Base-by-base conservation (phyloP, 2,113 vertebrate genomes). In the Scomber colias region DNA sequence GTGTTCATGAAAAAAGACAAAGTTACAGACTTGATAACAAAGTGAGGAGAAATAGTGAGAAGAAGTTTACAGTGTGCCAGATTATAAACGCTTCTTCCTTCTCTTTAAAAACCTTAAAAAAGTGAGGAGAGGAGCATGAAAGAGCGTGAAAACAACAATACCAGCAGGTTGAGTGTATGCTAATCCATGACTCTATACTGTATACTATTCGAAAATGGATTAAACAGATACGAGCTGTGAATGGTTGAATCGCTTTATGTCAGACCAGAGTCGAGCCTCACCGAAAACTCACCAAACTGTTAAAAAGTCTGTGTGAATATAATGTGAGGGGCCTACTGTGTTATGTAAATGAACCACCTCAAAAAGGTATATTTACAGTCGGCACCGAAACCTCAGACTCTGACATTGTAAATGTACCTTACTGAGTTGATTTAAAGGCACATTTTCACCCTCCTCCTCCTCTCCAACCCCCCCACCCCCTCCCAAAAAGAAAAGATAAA, bases 281-380 rank as follows among this genome's bases (percentile, higher is more conserved):
- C 27, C 21, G 1, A 69, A 27, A 84, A 75, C 79, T 74, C 75
- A 24, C 51, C n/a, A 65, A 86, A 86, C 78, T 66, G 81, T 84
- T 77, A 73, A 62, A 80, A 82, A 73, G 44, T 82, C 53, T 77
- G 71, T 24, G 75, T 81, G 77, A 59, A 79, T 74, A 62, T 74
- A 16, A 27, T 73, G 45, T 31, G 35, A 77, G 87, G 66, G 66
- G 65, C 82, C 64, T 75, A 75, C 56, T 86, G 88, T 85, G 84
- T 87, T 86, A 86, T 84, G 90, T 69, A 85, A 79, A 92, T 83
- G 77, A 86, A 57, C 77, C 82, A 70, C 73, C 83, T 75, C 79
- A 83, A 79, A 83, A 79, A 86, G 67, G 83, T 84, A 46, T 71
- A 69, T 90, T 85, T 75, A 83, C 62, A 70, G 81, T 75, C 67